Conservation (phyloP, 2,888 invertebrate genomes). For the Cylindroiulus punctatus region DNA sequence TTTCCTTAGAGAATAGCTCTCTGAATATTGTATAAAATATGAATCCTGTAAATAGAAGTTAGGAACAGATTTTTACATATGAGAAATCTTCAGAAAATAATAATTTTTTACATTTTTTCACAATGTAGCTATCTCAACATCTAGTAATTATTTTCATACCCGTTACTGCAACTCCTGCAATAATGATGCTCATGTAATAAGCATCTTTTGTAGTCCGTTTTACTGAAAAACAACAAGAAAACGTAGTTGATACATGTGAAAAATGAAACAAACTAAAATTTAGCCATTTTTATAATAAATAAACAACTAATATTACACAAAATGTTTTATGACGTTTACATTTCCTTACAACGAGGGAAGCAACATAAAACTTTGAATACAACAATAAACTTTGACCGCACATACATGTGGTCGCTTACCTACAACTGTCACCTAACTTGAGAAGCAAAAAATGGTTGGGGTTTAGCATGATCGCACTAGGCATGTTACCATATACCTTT, state of each 20-base stretch:
- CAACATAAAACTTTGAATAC: no score
- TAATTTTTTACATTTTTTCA: not conserved
- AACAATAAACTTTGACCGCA: no score
- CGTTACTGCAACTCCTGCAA: conserved; percentile 83
- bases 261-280: no score
- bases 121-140: conserved; percentile 15
- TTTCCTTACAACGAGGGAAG: no score
- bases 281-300: no score
- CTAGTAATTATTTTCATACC: conserved; percentile 66
- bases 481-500: not conserved
- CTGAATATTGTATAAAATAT: conserved; percentile 85
- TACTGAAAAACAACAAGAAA: conserved; percentile 69
- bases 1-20: conserved; percentile 88
- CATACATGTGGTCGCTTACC: no score
- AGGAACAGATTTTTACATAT: not conserved
- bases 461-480: no score
- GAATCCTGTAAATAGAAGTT: conserved; percentile 66
- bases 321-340: no score
- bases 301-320: no score
- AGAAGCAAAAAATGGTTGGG: no score
- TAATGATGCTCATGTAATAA: conserved; percentile 83
- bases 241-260: not conserved
- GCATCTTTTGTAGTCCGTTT: conserved; percentile 91
- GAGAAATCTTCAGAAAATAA: no score
- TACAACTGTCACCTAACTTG: no score